Conservation (phyloP, 2,797 vertebrate genomes). For the Crenuchus spilurus region DNA sequence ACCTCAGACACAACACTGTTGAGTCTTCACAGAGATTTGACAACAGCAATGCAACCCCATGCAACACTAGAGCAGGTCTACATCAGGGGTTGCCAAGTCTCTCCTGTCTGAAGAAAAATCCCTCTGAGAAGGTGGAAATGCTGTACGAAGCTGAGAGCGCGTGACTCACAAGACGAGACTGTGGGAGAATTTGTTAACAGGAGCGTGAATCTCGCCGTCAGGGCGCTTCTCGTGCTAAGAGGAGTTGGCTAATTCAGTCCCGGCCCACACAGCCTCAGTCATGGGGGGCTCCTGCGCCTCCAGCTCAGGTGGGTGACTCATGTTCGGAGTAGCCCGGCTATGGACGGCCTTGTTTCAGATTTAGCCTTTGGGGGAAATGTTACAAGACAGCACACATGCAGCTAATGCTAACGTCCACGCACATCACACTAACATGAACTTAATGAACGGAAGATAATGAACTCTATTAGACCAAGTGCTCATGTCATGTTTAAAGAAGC, state of each 20-base stretch:
- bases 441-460: too few relatives aligned
- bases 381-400: too few relatives aligned
- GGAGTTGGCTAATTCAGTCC: background rate
- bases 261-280: background rate
- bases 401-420: too few relatives aligned
- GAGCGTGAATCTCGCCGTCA: background rate
- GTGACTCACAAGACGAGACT: slow-evolving; percentile 11
- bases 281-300: background rate
- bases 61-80: background rate
- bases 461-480: too few relatives aligned
- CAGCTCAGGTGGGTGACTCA: background rate
- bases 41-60: background rate
- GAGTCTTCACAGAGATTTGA: too few relatives aligned
- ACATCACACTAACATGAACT: too few relatives aligned
- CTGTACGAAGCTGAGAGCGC: too few relatives aligned
- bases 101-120: background rate
- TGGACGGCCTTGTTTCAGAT: background rate
- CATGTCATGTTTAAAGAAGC: too few relatives aligned
- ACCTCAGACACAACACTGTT: too few relatives aligned
- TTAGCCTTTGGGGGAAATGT: background rate
- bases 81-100: background rate
- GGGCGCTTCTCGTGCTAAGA: background rate
- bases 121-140: background rate
- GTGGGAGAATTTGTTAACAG: background rate
- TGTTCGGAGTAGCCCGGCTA: background rate